Evolutionary conservation across 2,888 invertebrate species (phyloP).

Genomic region (Stenoptilia bipunctidactyla): DNA sequence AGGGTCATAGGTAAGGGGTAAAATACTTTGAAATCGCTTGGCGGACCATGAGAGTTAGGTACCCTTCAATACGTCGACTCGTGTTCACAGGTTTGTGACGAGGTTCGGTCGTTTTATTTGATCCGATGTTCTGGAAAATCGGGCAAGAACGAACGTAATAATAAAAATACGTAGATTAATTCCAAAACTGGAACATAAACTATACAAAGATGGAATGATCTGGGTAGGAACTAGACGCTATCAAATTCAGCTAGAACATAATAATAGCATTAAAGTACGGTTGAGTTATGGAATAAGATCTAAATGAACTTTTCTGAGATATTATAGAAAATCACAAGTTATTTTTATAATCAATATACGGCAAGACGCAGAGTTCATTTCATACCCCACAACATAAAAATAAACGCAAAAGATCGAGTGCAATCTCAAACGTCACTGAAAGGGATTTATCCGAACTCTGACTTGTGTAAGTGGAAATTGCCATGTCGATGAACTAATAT

Average conservation of each 20-base stretch:
- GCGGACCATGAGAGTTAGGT: slow-evolving; percentile 42
- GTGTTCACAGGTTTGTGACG: not conserved
- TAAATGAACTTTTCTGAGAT: too few relatives aligned
- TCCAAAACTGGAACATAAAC: too few relatives aligned
- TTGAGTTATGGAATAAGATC: too few relatives aligned
- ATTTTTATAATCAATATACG: too few relatives aligned
- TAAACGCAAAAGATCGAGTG: not conserved
- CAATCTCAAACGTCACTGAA: not conserved
- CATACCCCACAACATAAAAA: too few relatives aligned
- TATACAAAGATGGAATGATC: too few relatives aligned
- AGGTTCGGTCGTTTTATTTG: not conserved
- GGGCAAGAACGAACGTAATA: slow-evolving; percentile 43
- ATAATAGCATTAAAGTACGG: too few relatives aligned
- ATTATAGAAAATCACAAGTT: too few relatives aligned
- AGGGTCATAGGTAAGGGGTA: not conserved
- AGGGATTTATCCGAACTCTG: not conserved
- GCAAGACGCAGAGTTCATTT: too few relatives aligned
- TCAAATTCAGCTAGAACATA: too few relatives aligned
- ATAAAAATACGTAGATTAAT: too few relatives aligned
- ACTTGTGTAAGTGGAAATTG: not conserved
- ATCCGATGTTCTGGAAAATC: slow-evolving; percentile 53
- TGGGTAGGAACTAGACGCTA: too few relatives aligned
- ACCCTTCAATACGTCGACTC: slow-evolving; percentile 16
- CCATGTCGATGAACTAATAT: slow-evolving; percentile 1
- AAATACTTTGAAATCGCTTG: slow-evolving; percentile 53